Conservation (phyloP, 2,888 invertebrate genomes). For the Protodeltote pygarga region DNA sequence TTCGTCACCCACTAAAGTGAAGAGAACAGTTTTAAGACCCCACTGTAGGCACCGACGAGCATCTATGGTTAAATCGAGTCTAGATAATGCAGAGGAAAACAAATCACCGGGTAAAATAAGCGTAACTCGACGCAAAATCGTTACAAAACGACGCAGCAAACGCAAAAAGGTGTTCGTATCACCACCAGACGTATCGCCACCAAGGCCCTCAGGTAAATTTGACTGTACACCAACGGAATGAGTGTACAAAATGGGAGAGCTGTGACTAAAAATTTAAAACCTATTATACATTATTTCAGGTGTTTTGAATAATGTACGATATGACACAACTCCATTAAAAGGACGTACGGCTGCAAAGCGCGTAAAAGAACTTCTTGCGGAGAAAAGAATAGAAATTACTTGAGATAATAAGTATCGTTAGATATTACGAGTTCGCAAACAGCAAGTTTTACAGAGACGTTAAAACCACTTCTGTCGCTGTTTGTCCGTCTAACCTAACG, state of each 20-base stretch:
- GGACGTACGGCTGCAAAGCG: slow-evolving; percentile 21
- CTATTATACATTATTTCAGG: slow-evolving; percentile 44
- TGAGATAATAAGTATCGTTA: no score
- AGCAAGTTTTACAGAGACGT: background rate
- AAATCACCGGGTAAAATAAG: slow-evolving; percentile 1
- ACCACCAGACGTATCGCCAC: slow-evolving; percentile 11
- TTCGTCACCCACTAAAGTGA: slow-evolving; percentile 43
- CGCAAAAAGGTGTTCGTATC: slow-evolving; percentile 45
- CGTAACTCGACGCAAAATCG: slow-evolving; percentile 39
- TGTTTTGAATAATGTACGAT: slow-evolving; percentile 11
- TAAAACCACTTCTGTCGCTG: no score
- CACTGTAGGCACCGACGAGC: background rate
- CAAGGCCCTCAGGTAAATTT: slow-evolving; percentile 40
- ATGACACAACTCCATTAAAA: slow-evolving; percentile 12
- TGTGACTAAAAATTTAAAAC: slow-evolving; percentile 24
- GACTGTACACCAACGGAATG: slow-evolving; percentile 19
- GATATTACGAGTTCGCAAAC: background rate
- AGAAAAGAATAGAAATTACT: slow-evolving; percentile 18
- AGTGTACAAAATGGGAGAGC: slow-evolving; percentile 1
- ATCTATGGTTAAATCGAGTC: slow-evolving; percentile 15
- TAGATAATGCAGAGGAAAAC: background rate
- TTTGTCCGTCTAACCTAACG: no score
- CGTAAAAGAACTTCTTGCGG: slow-evolving; percentile 19
- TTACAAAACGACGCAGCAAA: slow-evolving; percentile 51
- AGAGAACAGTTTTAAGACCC: slow-evolving; percentile 8